A percentile compares a stretch with the other conserved stretches of the same genome.
Conservation (phyloP, 1,140 invertebrate genomes). For the Drosophila nebulosa region DNA sequence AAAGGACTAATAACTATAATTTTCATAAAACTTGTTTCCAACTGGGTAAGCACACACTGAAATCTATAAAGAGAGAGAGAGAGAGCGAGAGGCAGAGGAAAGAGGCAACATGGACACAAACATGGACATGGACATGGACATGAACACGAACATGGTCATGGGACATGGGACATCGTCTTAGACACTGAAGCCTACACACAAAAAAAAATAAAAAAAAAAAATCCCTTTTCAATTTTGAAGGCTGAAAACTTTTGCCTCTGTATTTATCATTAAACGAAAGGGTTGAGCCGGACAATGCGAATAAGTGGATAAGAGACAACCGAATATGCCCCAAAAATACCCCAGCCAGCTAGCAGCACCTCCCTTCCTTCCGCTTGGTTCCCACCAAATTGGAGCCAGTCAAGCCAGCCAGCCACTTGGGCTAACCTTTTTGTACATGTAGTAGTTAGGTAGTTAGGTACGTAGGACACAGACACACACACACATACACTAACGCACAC, state of each 20-base stretch:
- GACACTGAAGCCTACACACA: constrained; percentile 6
- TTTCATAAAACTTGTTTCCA: neutral
- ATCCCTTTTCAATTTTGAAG: constrained; percentile 27
- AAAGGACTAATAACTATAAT: neutral
- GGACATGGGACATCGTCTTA: constrained; percentile 11
- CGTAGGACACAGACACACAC: neutral
- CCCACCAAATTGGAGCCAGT: neutral
- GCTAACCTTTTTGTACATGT: constrained; percentile 1
- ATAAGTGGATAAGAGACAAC: neutral
- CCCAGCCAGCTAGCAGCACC: neutral
- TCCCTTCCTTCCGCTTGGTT: neutral
- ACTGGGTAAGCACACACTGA: neutral
- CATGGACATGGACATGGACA: constrained; percentile 4
- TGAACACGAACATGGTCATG: constrained; percentile 2
- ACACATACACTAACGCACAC: neutral
- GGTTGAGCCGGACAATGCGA: constrained; percentile 11
- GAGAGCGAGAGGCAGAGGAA: neutral
- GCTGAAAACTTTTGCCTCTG: constrained; percentile 19
- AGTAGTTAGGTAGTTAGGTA: neutral
- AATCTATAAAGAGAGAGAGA: neutral
- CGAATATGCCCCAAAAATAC: neutral
- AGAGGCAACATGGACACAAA: constrained; percentile 3
- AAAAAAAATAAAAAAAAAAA: neutral
- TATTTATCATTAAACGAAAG: constrained; percentile 29
- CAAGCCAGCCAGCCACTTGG: neutral